A percentile compares a stretch with the other conserved stretches of the same genome.
Conservation (phyloP, 2,888 invertebrate genomes). For the Archips xylosteana region DNA sequence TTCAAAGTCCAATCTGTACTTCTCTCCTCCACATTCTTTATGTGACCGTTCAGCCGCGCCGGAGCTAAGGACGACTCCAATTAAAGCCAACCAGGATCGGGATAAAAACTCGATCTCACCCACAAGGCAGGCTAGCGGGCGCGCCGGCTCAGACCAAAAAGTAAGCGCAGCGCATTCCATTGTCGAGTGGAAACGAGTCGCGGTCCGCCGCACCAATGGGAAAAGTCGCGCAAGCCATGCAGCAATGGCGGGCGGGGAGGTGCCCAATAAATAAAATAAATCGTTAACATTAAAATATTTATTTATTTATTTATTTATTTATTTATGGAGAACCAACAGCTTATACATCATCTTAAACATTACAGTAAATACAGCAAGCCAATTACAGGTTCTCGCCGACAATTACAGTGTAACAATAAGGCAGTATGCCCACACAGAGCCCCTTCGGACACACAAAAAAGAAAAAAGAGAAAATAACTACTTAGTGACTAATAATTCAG, state of each 20-base stretch:
- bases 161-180: constrained; percentile 77
- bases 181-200: constrained; percentile 81
- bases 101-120: constrained; percentile 72
- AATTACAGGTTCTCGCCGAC: no score
- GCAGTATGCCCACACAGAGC: no score
- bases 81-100: constrained; percentile 53
- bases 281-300: not conserved
- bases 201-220: constrained; percentile 72
- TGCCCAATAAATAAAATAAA: constrained; percentile 51
- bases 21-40: constrained; percentile 34
- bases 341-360: no score
- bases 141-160: constrained; percentile 68
- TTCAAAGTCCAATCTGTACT: not conserved
- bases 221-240: constrained; percentile 68
- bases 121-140: constrained; percentile 43
- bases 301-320: no score
- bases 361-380: no score
- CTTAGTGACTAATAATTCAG: no score
- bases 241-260: constrained; percentile 58
- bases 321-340: no score
- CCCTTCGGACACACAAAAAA: no score
- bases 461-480: no score
- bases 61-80: constrained; percentile 41
- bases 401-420: no score
- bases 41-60: constrained; percentile 14